A percentile compares a stretch with the other conserved stretches of the same genome.
These are phyloP conservation scores for Platyscapa corneri DNA, from an alignment of 1,140 invertebrate species.

Conservation along the genomic window DNA sequence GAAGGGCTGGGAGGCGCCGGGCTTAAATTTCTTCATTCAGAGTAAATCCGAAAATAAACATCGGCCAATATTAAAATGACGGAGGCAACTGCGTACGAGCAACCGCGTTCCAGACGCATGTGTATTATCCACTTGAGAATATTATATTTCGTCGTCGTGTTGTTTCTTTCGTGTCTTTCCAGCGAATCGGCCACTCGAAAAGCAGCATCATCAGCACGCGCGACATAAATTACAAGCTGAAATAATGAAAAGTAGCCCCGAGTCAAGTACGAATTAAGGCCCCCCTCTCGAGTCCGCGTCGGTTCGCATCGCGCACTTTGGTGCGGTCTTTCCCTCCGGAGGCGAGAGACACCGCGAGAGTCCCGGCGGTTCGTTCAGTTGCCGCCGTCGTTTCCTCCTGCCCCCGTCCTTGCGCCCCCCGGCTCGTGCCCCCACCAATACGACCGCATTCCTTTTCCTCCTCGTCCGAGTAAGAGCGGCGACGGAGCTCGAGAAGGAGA, in stretches of 20 bases:
- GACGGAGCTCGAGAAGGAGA: background rate
- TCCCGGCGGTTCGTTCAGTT: conserved; percentile 11
- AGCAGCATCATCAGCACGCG: conserved; percentile 10
- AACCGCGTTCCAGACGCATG: background rate
- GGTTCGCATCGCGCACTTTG: background rate
- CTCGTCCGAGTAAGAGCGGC: conserved; percentile 54
- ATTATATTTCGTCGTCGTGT: background rate
- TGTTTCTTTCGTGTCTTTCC: background rate
- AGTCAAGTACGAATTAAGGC: conserved; percentile 26
- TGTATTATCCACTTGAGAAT: background rate
- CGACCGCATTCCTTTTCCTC: conserved; percentile 70
- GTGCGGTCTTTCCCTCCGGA: conserved; percentile 8
- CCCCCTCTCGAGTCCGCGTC: background rate
- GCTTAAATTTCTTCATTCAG: background rate
- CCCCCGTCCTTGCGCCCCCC: background rate
- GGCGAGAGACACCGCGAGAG: conserved; percentile 9
- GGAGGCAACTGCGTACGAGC: background rate
- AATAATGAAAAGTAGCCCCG: conserved; percentile 25
- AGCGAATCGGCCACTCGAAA: background rate
- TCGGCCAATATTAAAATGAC: background rate
- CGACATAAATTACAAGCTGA: conserved; percentile 21
- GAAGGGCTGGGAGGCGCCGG: background rate
- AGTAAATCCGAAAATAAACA: background rate
- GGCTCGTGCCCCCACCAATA: conserved; percentile 51
- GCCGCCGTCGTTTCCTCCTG: background rate